A percentile compares a stretch with the other conserved stretches of the same genome.
phyloP scores from a whole-genome alignment of 2,113 vertebrate species.

The Etheostoma spectabile region DNA sequence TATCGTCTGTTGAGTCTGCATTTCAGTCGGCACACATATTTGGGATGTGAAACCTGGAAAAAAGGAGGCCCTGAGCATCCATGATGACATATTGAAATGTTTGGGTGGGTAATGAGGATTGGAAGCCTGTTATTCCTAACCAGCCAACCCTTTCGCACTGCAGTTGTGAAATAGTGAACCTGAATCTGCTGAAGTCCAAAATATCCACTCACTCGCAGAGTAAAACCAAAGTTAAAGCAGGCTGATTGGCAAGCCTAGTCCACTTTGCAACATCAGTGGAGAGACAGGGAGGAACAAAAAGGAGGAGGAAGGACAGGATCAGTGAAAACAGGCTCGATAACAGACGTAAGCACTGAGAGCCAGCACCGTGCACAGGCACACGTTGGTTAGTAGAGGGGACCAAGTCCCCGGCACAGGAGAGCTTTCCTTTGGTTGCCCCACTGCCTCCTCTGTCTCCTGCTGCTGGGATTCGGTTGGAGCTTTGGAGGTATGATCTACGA shows the following conservation, averaged over 20 bases:
- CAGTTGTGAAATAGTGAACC: constrained; percentile 61
- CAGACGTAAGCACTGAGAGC: constrained; percentile 92
- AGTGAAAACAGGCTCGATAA: constrained; percentile 93
- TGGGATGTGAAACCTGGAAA: constrained; percentile 85
- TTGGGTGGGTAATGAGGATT: constrained; percentile 35
- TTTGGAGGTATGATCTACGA: constrained; percentile 55
- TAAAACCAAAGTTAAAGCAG: constrained; percentile 57
- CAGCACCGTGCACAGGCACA: constrained; percentile 91
- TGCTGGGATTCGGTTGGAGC: constrained; percentile 64
- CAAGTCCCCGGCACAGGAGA: constrained; percentile 78
- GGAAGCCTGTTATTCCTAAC: constrained; percentile 23
- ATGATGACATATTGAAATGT: constrained; percentile 82
- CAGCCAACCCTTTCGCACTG: constrained; percentile 59
- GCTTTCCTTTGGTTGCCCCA: constrained; percentile 66
- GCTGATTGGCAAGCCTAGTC: constrained; percentile 54
- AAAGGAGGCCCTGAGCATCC: constrained; percentile 95
- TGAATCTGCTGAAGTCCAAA: constrained; percentile 60
- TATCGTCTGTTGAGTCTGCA: constrained; percentile 76
- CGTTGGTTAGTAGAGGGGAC: constrained; percentile 90
- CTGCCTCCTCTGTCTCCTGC: constrained; percentile 31
- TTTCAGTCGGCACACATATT: constrained; percentile 74
- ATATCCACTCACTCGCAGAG: constrained; percentile 79
- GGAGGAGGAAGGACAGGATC: constrained; percentile 51
- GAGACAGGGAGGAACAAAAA: constrained; percentile 34
- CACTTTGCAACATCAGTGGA: constrained; percentile 49